Conservation (phyloP, 2,113 vertebrate genomes). For the Corythornis vintsioides region DNA sequence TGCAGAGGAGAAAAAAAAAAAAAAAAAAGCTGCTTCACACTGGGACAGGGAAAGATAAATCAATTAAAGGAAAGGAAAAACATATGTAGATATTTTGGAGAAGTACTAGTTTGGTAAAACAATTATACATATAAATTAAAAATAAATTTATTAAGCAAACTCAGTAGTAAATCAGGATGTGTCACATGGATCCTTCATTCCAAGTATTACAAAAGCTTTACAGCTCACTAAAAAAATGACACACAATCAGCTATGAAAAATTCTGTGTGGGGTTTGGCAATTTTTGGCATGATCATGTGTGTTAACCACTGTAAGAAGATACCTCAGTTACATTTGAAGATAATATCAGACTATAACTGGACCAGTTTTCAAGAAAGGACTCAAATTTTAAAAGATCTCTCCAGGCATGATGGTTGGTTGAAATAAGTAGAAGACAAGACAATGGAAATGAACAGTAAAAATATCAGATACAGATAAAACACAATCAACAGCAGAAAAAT, state of each 20-base stretch:
- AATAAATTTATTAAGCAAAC: background rate
- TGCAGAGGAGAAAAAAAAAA: background rate
- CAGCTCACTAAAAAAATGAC: background rate
- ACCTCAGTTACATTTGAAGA: background rate
- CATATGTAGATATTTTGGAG: background rate
- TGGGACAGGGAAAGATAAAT: background rate
- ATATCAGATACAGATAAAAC: background rate
- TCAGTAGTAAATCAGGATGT: background rate
- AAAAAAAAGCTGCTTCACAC: background rate
- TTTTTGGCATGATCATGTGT: background rate
- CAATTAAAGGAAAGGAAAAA: background rate
- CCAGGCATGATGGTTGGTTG: fast-evolving
- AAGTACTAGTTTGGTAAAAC: background rate
- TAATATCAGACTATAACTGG: background rate
- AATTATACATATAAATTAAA: background rate
- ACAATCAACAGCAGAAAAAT: background rate
- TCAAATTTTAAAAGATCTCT: background rate
- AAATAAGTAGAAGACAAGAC: background rate
- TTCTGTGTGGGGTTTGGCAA: background rate
- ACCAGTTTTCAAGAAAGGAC: background rate
- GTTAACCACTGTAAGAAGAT: background rate
- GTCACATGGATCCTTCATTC: background rate
- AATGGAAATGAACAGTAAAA: background rate
- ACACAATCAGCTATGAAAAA: background rate
- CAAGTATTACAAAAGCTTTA: background rate